Conservation (phyloP, 2,797 vertebrate genomes). For the Alcedo atthis region DNA sequence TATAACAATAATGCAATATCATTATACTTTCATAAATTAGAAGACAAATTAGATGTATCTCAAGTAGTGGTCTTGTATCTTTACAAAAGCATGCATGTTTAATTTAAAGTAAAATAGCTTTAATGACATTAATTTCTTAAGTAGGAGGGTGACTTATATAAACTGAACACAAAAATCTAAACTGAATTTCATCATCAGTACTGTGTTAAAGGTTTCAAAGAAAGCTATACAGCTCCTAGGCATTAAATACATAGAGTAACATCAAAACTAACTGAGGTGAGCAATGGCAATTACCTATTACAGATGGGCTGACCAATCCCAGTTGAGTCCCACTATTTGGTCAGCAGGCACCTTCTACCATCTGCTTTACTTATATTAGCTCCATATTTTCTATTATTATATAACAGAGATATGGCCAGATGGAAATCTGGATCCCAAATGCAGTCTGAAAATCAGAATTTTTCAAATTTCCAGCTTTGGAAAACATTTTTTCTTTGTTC, state of each 20-base stretch:
- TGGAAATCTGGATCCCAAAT: conserved; percentile 37
- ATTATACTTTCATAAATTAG: conserved; percentile 75
- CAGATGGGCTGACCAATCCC: conserved; percentile 45
- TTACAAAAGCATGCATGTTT: conserved; percentile 41
- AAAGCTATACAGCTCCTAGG: conserved; percentile 16
- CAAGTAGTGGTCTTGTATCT: conserved; percentile 40
- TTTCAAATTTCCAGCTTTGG: background rate
- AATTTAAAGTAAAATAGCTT: conserved; percentile 71
- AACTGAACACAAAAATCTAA: conserved; percentile 25
- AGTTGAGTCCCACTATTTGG: conserved; percentile 56
- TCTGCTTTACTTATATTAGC: conserved; percentile 51
- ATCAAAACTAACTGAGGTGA: conserved; percentile 51
- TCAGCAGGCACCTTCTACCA: conserved; percentile 64
- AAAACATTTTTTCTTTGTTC: background rate
- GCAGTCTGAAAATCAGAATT: background rate
- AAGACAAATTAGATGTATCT: conserved; percentile 69
- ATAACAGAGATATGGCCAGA: background rate
- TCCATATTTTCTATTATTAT: conserved; percentile 42
- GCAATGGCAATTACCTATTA: conserved; percentile 48
- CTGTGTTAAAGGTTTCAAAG: conserved; percentile 52
- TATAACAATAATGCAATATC: conserved; percentile 71
- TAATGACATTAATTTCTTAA: conserved; percentile 59
- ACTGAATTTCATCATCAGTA: conserved; percentile 29
- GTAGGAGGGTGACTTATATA: background rate
- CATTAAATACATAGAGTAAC: background rate